Conservation (phyloP, 2,888 invertebrate genomes). For the Cheilosia soror region DNA sequence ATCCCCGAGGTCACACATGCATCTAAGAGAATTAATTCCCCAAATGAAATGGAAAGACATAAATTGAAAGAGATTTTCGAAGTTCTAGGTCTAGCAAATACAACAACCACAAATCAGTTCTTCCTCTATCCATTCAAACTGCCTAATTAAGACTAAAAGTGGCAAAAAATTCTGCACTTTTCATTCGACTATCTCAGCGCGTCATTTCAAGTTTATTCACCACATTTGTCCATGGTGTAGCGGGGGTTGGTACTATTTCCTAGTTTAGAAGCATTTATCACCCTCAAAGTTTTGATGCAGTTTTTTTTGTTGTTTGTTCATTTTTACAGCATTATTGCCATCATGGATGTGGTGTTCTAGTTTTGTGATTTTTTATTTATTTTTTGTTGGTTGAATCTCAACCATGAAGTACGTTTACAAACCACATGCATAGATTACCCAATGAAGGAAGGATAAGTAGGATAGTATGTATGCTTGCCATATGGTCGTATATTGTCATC, state of each 20-base stretch:
- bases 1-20: no score
- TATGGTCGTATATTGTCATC: constrained; percentile 7
- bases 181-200: not conserved
- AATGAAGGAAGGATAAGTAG: constrained; percentile 45
- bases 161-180: not conserved
- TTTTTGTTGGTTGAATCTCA: constrained; percentile 9
- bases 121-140: not conserved
- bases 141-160: not conserved
- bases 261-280: not conserved
- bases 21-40: no score
- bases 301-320: constrained; percentile 35
- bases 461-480: constrained; percentile 24
- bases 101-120: not conserved
- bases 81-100: no score
- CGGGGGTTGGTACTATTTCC: not conserved
- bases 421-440: constrained; percentile 46
- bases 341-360: constrained; percentile 1
- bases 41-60: no score
- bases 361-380: constrained; percentile 1
- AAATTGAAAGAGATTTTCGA: no score
- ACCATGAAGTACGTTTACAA: constrained; percentile 12
- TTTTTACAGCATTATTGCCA: constrained; percentile 17
- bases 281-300: constrained; percentile 4
- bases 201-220: not conserved
- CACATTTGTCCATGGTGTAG: not conserved